phyloP scores from a whole-genome alignment of 2,797 vertebrate genomes.

The Poeciliopsis turneri region DNA sequence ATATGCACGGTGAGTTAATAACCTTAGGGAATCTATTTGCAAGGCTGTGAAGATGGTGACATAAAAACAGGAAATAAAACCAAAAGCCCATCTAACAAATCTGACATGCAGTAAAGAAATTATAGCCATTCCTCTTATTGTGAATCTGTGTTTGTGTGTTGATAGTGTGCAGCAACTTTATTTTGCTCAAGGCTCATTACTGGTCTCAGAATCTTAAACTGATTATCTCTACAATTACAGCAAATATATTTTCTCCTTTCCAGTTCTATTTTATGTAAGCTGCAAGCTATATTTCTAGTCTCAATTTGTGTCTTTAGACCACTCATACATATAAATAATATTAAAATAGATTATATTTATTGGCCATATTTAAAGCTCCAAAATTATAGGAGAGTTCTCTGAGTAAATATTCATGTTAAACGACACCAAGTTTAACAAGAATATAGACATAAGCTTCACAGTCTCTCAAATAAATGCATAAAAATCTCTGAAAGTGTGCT shows the following conservation, averaged over 20 bases:
- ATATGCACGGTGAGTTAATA: neutral
- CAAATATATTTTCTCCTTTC: conserved; percentile 52
- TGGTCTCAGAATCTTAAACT: conserved; percentile 26
- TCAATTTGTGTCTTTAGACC: neutral
- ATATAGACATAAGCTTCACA: neutral
- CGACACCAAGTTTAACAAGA: neutral
- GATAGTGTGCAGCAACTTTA: neutral
- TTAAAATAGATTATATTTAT: neutral
- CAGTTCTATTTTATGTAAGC: conserved; percentile 40
- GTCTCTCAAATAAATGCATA: neutral
- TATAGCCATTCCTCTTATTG: neutral
- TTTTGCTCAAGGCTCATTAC: conserved; percentile 2
- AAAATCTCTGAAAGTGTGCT: neutral
- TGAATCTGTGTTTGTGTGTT: neutral
- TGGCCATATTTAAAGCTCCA: neutral
- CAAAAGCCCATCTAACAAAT: neutral
- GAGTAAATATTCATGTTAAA: neutral
- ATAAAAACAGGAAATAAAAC: neutral
- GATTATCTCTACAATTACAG: conserved; percentile 36
- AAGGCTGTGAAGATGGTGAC: neutral
- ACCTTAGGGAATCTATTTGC: neutral
- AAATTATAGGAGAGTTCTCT: neutral
- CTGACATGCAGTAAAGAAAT: neutral
- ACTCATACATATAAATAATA: neutral
- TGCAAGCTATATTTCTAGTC: neutral